Percentiles rank a stretch among this genome's conserved stretches.
These are phyloP conservation scores for Phaedon cochleariae DNA, from an alignment of 2,888 invertebrate species.

Conservation along the genomic window DNA sequence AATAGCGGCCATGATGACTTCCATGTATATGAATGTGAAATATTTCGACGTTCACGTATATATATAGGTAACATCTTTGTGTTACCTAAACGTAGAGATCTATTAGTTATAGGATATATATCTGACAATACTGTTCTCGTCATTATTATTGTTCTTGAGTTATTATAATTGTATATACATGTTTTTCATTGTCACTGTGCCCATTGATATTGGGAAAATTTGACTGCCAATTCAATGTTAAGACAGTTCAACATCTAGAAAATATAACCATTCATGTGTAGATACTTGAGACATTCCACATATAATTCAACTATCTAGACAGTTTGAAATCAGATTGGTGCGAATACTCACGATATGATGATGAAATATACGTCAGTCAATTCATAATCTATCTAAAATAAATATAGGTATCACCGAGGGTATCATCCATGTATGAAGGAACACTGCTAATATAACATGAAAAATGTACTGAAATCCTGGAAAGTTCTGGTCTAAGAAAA, in stretches of 20 bases:
- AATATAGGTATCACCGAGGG: no score
- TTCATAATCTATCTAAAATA: no score
- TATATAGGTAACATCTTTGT: neutral
- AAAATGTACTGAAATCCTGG: no score
- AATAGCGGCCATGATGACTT: constrained; percentile 5
- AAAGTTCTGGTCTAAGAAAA: no score
- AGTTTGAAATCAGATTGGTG: no score
- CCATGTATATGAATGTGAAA: neutral
- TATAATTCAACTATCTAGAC: no score
- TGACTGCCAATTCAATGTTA: neutral
- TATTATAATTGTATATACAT: neutral
- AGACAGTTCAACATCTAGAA: neutral
- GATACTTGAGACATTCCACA: no score
- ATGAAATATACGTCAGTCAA: no score
- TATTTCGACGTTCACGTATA: neutral
- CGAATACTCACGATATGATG: no score
- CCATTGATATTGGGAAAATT: neutral
- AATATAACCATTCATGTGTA: neutral
- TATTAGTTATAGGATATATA: neutral
- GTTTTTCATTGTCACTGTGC: no score
- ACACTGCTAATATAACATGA: no score
- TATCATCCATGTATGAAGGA: no score
- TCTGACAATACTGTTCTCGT: neutral
- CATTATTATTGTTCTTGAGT: neutral
- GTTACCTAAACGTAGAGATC: neutral